These are phyloP conservation scores for Hermatobates lingyangjiaoensis DNA, from an alignment of 1,140 invertebrate species.

Conservation along the genomic window DNA sequence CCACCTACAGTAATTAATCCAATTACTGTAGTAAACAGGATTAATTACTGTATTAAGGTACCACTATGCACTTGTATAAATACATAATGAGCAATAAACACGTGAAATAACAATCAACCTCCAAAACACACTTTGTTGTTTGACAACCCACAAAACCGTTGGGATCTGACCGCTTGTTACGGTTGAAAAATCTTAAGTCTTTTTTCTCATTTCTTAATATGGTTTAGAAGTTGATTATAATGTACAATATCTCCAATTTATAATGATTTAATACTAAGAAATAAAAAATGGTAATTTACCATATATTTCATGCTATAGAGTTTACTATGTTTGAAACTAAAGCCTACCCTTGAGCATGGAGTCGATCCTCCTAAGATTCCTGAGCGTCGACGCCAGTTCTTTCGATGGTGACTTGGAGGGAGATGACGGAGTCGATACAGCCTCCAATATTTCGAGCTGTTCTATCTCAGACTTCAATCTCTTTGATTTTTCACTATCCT, in stretches of 20 bases:
- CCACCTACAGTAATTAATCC: too few relatives aligned
- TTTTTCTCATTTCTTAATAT: neutral
- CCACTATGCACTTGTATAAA: too few relatives aligned
- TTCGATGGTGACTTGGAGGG: conserved; percentile 24
- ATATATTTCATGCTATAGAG: neutral
- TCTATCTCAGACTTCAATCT: conserved; percentile 21
- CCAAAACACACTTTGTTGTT: too few relatives aligned
- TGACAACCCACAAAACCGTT: too few relatives aligned
- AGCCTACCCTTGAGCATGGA: conserved; percentile 36
- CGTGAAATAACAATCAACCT: too few relatives aligned
- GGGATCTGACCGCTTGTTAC: neutral
- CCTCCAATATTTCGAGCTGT: conserved; percentile 26
- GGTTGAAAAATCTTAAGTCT: neutral
- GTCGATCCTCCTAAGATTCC: conserved; percentile 37
- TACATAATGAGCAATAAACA: too few relatives aligned
- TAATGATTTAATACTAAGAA: neutral
- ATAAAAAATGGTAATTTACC: neutral
- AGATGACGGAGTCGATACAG: conserved; percentile 17
- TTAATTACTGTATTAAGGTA: too few relatives aligned
- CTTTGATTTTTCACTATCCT: conserved; percentile 22
- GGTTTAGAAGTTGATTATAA: neutral
- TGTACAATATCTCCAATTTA: neutral
- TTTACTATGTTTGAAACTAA: conserved; percentile 9
- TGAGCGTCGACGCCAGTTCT: conserved; percentile 35
- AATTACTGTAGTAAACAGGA: too few relatives aligned